phyloP scores from a whole-genome alignment of 2,888 invertebrate genomes.

The Apotomis capreana region DNA sequence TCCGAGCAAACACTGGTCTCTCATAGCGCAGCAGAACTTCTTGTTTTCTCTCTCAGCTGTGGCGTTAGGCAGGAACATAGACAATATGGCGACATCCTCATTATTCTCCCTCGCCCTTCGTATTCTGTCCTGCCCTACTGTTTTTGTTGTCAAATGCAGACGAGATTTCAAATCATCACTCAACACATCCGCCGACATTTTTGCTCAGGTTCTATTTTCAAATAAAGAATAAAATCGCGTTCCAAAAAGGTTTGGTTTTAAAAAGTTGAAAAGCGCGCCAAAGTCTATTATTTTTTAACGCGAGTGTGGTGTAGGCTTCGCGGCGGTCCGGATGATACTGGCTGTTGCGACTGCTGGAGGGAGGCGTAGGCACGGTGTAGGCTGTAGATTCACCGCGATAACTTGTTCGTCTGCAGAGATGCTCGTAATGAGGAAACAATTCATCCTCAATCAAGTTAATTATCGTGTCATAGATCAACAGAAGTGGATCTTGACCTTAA shows the following conservation, averaged over 20 bases:
- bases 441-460: slow-evolving; percentile 42
- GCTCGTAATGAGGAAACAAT: slow-evolving; percentile 49
- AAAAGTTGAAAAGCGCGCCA: slow-evolving; percentile 55
- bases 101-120: slow-evolving; percentile 90
- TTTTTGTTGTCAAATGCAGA: slow-evolving; percentile 89
- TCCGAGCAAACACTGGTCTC: slow-evolving; percentile 89
- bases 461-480: slow-evolving; percentile 15
- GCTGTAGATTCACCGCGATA: slow-evolving; percentile 61
- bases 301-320: slow-evolving; percentile 69
- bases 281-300: slow-evolving; percentile 48
- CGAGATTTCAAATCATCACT: slow-evolving; percentile 90
- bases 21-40: slow-evolving; percentile 90
- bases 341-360: slow-evolving; percentile 52
- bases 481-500: slow-evolving; percentile 11
- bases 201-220: slow-evolving; percentile 47
- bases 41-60: slow-evolving; percentile 86
- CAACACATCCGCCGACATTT: slow-evolving; percentile 90
- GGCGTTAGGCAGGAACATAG: slow-evolving; percentile 90
- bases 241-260: slow-evolving; percentile 26
- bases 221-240: slow-evolving; percentile 44
- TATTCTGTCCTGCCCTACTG: slow-evolving; percentile 92
- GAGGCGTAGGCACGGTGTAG: slow-evolving; percentile 60
- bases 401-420: slow-evolving; percentile 28
- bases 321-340: slow-evolving; percentile 75
- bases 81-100: slow-evolving; percentile 93